phyloP scores from a whole-genome alignment of 2,797 vertebrate species.

The Anabacerthia variegaticeps region DNA sequence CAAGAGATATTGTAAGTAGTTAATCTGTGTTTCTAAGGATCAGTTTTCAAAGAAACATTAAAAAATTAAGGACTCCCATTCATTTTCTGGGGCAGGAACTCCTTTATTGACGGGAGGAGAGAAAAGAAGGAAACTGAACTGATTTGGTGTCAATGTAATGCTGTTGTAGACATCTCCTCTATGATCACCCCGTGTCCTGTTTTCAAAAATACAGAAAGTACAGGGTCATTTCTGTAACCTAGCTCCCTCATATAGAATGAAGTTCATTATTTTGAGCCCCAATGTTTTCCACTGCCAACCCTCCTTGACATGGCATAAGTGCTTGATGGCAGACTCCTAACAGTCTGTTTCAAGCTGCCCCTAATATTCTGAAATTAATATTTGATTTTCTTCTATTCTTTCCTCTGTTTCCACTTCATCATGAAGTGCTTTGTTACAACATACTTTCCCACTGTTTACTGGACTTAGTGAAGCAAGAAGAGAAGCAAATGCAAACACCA shows the following conservation, averaged over 20 bases:
- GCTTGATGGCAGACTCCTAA: neutral
- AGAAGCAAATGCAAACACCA: neutral
- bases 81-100: neutral
- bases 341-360: neutral
- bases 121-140: neutral
- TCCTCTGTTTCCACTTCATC: neutral
- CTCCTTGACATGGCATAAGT: neutral
- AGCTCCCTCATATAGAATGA: neutral
- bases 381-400: neutral
- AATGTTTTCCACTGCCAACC: neutral
- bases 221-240: neutral
- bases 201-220: neutral
- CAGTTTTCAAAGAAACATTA: neutral
- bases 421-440: neutral
- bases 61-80: neutral
- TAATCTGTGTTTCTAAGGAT: neutral
- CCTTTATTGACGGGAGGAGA: neutral
- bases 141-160: neutral
- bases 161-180: neutral
- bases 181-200: neutral
- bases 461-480: neutral
- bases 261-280: neutral
- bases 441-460: neutral
- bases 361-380: neutral
- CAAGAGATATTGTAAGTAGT: neutral